Evolutionary conservation across 2,113 vertebrate species (phyloP).

Genomic region (Ursus arctos): DNA sequence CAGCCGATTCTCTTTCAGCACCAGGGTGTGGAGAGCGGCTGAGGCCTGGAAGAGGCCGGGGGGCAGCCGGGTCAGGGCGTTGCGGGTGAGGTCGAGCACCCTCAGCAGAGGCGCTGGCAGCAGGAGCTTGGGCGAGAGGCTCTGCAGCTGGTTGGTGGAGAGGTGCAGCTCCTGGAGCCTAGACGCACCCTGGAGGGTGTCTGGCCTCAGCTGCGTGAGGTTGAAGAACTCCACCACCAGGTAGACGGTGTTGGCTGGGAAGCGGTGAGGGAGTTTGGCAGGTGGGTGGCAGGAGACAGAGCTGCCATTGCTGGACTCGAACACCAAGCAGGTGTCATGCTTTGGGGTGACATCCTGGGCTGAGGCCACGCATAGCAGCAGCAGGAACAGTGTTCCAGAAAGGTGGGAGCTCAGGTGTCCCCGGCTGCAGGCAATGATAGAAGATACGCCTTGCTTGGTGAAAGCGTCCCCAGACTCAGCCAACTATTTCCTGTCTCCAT

Average conservation of each 20-base stretch:
- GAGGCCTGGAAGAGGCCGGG: conserved; percentile 81
- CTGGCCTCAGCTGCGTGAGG: conserved; percentile 82
- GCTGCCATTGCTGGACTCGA: conserved; percentile 70
- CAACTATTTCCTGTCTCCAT: no score
- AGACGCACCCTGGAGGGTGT: conserved; percentile 80
- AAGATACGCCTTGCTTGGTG: not conserved
- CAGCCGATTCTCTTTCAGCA: conserved; percentile 90
- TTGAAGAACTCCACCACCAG: conserved; percentile 92
- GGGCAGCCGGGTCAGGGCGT: conserved; percentile 87
- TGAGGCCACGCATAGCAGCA: not conserved
- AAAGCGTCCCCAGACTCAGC: not conserved
- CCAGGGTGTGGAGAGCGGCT: conserved; percentile 85
- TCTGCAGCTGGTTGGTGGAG: conserved; percentile 88
- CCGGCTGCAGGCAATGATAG: not conserved
- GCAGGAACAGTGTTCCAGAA: not conserved
- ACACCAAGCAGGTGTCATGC: conserved; percentile 86
- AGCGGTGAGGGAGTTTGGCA: conserved; percentile 81
- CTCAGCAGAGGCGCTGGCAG: conserved; percentile 82
- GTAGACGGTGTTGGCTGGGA: conserved; percentile 84
- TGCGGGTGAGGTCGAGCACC: conserved; percentile 91
- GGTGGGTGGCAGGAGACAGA: conserved; percentile 86
- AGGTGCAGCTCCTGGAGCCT: conserved; percentile 91
- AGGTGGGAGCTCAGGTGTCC: not conserved
- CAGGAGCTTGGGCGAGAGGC: conserved; percentile 87
- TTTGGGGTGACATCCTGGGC: conserved; percentile 14